A percentile compares a stretch with the other conserved stretches of the same genome.
Conservation (phyloP, 2,113 vertebrate genomes). For the Ceyx margarethae region DNA sequence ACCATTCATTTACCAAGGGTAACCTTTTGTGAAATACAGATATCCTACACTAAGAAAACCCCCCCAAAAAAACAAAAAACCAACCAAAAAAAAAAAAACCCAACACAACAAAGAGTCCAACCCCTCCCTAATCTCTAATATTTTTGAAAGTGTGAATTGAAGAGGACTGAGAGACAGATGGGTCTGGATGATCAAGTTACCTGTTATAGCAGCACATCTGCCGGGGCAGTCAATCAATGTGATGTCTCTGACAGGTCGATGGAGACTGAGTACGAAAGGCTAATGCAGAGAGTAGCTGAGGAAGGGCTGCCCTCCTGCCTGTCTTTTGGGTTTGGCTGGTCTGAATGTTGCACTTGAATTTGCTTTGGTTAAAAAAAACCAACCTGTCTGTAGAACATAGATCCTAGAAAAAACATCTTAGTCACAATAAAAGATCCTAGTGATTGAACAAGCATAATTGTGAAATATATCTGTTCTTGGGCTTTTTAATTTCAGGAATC, state of each 20-base stretch:
- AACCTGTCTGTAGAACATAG: slow-evolving; percentile 53
- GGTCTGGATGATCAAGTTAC: slow-evolving; percentile 98
- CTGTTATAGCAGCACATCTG: slow-evolving; percentile 98
- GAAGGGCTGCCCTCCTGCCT: slow-evolving; percentile 72
- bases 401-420: slow-evolving; percentile 68
- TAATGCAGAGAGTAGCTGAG: slow-evolving; percentile 79
- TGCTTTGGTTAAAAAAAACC: slow-evolving; percentile 73
- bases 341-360: slow-evolving; percentile 79
- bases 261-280: slow-evolving; percentile 79
- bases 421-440: slow-evolving; percentile 60
- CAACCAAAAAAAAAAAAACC: slow-evolving; percentile 37
- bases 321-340: slow-evolving; percentile 75
- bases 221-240: slow-evolving; percentile 95
- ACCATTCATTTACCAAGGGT: slow-evolving; percentile 54
- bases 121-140: slow-evolving; percentile 83
- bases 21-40: slow-evolving; percentile 73
- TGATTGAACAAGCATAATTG: slow-evolving; percentile 56
- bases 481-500: slow-evolving; percentile 26
- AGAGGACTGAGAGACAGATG: slow-evolving; percentile 97
- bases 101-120: slow-evolving; percentile 78
- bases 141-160: slow-evolving; percentile 96
- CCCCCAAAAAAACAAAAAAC: neutral
- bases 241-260: slow-evolving; percentile 89
- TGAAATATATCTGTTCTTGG: slow-evolving; percentile 58
- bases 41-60: slow-evolving; percentile 62